phyloP scores from a whole-genome alignment of 2,113 vertebrate genomes.

The Dicrurus megarhynchus region DNA sequence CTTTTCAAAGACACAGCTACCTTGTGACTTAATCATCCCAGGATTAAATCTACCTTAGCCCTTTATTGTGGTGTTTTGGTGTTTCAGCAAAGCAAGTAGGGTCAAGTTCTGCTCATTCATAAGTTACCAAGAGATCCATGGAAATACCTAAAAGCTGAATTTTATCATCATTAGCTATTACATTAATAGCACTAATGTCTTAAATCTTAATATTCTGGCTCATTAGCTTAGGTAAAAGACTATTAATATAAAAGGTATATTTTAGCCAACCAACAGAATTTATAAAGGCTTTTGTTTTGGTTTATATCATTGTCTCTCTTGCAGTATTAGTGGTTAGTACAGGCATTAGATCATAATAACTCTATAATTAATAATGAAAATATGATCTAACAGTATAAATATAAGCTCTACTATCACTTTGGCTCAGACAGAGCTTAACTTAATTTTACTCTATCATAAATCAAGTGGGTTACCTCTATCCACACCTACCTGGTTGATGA shows the following conservation, averaged over 20 bases:
- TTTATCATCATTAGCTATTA: slow-evolving; percentile 42
- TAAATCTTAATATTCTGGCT: slow-evolving; percentile 47
- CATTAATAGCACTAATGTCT: slow-evolving; percentile 2
- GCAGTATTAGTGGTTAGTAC: not conserved
- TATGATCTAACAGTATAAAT: not conserved
- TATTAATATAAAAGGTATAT: slow-evolving; percentile 7
- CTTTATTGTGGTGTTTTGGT: not conserved
- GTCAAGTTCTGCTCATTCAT: slow-evolving; percentile 1
- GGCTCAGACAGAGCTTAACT: not conserved
- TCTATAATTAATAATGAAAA: not conserved
- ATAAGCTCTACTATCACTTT: not conserved
- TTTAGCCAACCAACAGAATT: slow-evolving; percentile 12
- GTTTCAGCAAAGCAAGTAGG: not conserved
- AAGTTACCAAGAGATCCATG: not conserved
- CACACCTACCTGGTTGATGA: not conserved
- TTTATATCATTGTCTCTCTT: not conserved
- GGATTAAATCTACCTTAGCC: not conserved
- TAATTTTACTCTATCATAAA: not conserved
- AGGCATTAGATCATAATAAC: not conserved
- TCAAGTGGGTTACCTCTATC: not conserved
- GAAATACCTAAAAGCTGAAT: not conserved
- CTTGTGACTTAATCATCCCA: not conserved
- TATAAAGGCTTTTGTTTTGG: slow-evolving; percentile 10
- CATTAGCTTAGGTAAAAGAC: slow-evolving; percentile 40
- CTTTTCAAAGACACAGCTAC: not conserved